phyloP scores from a whole-genome alignment of 2,888 invertebrate genomes.

The Patella pellucida region DNA sequence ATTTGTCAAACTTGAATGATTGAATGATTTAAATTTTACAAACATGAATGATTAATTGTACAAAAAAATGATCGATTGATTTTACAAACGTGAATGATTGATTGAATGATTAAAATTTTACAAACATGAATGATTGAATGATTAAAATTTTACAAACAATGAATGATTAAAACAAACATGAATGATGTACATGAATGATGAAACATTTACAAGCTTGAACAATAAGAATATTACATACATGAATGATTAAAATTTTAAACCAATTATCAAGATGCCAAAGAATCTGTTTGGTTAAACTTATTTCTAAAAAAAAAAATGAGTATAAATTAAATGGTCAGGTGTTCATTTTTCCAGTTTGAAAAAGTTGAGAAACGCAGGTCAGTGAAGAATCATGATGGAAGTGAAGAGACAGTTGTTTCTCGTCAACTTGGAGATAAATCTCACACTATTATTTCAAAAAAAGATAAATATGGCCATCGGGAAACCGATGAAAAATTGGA shows the following conservation, averaged over 20 bases:
- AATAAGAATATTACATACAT: too few relatives aligned
- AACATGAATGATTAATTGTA: too few relatives aligned
- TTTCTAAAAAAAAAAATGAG: background rate
- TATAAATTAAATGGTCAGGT: slow-evolving; percentile 14
- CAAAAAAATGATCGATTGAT: too few relatives aligned
- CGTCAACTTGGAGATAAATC: slow-evolving; percentile 45
- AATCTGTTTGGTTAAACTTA: background rate
- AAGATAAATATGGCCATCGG: slow-evolving; percentile 38
- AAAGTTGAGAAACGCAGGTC: slow-evolving; percentile 46
- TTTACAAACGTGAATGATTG: too few relatives aligned
- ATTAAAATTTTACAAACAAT: too few relatives aligned
- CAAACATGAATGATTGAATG: too few relatives aligned
- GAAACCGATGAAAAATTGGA: slow-evolving; percentile 49
- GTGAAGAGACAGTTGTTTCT: slow-evolving; percentile 50
- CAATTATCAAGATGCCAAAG: background rate
- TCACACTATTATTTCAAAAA: slow-evolving; percentile 47
- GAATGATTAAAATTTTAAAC: slow-evolving; percentile 4
- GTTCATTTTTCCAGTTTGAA: background rate
- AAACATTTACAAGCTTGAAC: too few relatives aligned
- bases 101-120: too few relatives aligned
- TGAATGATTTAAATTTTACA: too few relatives aligned
- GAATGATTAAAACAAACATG: too few relatives aligned
- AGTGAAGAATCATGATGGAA: slow-evolving; percentile 45
- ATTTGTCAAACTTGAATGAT: too few relatives aligned
- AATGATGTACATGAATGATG: too few relatives aligned